phyloP scores from a whole-genome alignment of 2,797 vertebrate species.

The Hoplostethus mediterraneus region DNA sequence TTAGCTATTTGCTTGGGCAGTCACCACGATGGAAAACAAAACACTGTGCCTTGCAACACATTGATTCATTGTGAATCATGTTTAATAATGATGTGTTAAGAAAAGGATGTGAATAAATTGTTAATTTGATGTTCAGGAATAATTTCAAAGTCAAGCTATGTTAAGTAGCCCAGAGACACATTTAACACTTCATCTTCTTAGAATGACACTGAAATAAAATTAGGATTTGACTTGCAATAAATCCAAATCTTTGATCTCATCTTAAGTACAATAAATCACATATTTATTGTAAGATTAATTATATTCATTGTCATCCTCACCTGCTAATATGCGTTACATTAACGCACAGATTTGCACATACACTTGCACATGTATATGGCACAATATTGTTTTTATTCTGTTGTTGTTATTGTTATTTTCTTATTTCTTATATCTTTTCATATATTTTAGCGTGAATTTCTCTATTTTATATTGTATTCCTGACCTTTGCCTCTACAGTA shows the following conservation, averaged over 20 bases:
- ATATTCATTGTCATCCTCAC: not conserved
- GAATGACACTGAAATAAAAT: not conserved
- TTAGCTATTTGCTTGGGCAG: constrained; percentile 40
- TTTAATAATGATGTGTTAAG: constrained; percentile 33
- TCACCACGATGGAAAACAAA: constrained; percentile 13
- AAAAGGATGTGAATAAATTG: constrained; percentile 15
- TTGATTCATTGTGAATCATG: constrained; percentile 23
- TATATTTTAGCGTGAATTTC: no score
- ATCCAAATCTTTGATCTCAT: no score
- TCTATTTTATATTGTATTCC: no score
- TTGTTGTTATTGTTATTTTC: no score
- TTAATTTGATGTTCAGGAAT: not conserved
- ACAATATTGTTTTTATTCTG: no score
- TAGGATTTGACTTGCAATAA: no score
- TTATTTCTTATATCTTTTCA: no score
- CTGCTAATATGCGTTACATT: no score
- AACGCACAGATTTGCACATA: no score
- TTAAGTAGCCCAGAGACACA: constrained; percentile 1
- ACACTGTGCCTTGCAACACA: constrained; percentile 13
- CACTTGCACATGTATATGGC: no score
- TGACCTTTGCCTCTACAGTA: no score
- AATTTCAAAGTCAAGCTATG: constrained; percentile 8
- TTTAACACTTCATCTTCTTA: constrained; percentile 1
- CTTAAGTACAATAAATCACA: no score
- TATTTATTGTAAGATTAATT: constrained; percentile 1